These are phyloP conservation scores for human (Homo sapiens) DNA, from an alignment of 2,113 vertebrate species.

Conservation along the genomic window DNA sequence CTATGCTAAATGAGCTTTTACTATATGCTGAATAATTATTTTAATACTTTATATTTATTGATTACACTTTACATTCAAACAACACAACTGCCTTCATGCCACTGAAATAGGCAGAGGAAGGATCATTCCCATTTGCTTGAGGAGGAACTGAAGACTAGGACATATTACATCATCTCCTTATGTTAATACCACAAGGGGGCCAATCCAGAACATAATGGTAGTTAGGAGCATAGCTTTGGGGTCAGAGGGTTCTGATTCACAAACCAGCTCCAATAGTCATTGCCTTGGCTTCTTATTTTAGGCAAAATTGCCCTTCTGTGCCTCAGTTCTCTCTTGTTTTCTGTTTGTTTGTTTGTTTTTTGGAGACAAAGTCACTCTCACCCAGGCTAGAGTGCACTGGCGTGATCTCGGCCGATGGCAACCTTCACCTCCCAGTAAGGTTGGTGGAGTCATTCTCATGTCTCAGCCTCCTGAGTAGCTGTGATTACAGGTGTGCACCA, in stretches of 20 bases:
- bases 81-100: background rate
- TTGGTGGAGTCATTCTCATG: no score
- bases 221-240: background rate
- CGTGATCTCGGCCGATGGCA: no score
- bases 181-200: background rate
- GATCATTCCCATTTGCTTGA: background rate
- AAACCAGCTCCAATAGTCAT: background rate
- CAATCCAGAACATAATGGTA: background rate
- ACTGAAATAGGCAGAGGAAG: background rate
- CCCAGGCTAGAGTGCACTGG: no score
- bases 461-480: no score
- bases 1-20: background rate
- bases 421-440: no score
- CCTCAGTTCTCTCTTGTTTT: background rate
- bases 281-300: background rate
- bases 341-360: no score
- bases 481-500: no score
- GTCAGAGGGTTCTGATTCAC: background rate
- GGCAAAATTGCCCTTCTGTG: background rate
- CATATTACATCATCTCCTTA: background rate
- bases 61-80: background rate
- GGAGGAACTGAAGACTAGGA: background rate
- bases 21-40: background rate
- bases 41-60: background rate
- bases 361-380: no score